phyloP scores from a whole-genome alignment of 2,113 vertebrate genomes.

The Scomber scombrus region DNA sequence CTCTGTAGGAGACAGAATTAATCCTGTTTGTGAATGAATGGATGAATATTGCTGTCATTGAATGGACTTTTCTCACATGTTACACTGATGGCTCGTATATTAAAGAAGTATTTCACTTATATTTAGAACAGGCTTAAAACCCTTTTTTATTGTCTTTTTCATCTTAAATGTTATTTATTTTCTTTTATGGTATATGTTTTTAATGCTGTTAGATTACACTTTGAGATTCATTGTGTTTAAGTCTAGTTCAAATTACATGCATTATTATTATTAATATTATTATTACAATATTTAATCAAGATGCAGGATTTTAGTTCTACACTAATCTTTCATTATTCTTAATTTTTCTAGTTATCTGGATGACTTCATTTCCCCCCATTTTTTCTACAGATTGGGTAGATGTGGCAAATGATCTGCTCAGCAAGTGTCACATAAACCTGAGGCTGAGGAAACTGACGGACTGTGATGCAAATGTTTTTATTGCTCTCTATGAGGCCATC shows the following conservation, averaged over 20 bases:
- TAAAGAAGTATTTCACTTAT: no score
- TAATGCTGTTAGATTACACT: no score
- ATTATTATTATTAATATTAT: no score
- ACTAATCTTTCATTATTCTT: not conserved
- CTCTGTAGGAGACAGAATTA: not conserved
- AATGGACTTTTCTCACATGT: not conserved
- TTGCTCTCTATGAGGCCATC: conserved; percentile 91
- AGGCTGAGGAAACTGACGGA: conserved; percentile 87
- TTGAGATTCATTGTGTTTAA: no score
- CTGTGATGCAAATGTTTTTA: conserved; percentile 91
- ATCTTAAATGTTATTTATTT: no score
- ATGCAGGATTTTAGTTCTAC: not conserved
- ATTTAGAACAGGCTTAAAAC: no score
- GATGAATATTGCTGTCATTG: no score
- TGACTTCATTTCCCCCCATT: not conserved
- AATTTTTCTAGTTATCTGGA: not conserved
- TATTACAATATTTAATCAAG: not conserved
- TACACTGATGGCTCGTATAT: not conserved
- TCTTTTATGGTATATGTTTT: no score
- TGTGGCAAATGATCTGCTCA: conserved; percentile 92
- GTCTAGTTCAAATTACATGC: no score
- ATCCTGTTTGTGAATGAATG: not conserved
- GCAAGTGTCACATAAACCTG: conserved; percentile 88
- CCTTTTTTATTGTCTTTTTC: no score
- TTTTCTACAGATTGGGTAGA: conserved; percentile 89